These are phyloP conservation scores for Umimayanthus chanpuru DNA, from an alignment of 92 coral and sea anemone species.

Conservation along the genomic window DNA sequence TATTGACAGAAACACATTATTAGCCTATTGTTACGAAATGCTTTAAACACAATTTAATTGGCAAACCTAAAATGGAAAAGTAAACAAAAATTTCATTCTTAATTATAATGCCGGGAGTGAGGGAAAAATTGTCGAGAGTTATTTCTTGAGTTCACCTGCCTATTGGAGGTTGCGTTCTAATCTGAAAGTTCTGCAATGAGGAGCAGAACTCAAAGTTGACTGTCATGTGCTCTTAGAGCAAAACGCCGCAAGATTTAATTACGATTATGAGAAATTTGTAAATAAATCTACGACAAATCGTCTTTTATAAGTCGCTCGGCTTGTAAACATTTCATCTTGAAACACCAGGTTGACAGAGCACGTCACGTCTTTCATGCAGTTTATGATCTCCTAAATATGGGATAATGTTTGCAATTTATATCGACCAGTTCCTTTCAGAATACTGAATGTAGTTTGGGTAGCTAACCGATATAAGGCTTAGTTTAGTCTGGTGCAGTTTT, in stretches of 20 bases:
- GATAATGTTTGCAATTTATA: neutral
- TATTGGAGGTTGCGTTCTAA: constrained; percentile 18
- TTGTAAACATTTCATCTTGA: constrained; percentile 36
- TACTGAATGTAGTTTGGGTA: neutral
- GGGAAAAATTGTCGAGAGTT: constrained; percentile 41
- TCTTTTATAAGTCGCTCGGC: constrained; percentile 15
- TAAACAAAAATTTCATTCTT: constrained; percentile 61
- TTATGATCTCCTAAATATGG: neutral
- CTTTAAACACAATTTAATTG: constrained; percentile 91
- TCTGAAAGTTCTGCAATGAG: constrained; percentile 23
- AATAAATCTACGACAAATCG: constrained; percentile 19
- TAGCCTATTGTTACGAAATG: constrained; percentile 70
- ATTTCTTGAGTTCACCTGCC: constrained; percentile 69
- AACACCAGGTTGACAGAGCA: neutral
- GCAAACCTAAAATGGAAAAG: constrained; percentile 75
- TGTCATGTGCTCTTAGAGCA: constrained; percentile 1
- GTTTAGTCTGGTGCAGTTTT: constrained; percentile 34
- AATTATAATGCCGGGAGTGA: constrained; percentile 76
- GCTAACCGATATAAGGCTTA: constrained; percentile 14
- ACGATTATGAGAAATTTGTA: constrained; percentile 28
- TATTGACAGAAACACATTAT: constrained; percentile 77
- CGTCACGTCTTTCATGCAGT: constrained; percentile 6
- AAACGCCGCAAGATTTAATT: constrained; percentile 30
- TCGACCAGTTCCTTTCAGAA: neutral
- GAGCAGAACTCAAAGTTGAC: neutral